phyloP scores from a whole-genome alignment of 2,797 vertebrate species.

The Amphiprion clarkii region DNA sequence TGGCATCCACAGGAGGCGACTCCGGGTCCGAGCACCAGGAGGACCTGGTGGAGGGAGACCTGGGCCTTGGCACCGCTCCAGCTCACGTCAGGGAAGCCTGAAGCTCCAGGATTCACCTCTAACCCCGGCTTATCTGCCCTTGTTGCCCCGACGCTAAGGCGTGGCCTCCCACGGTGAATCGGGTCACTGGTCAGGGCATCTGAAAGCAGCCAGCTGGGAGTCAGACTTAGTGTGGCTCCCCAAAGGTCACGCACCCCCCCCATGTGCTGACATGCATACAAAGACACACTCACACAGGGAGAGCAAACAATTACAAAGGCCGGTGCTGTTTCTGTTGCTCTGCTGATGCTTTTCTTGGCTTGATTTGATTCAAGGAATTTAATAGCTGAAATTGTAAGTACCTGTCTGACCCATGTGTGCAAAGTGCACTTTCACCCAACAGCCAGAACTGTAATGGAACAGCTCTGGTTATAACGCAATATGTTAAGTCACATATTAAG shows the following conservation, averaged over 20 bases:
- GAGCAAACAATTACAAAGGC: constrained; percentile 31
- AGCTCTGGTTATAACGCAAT: constrained; percentile 11
- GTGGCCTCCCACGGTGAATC: constrained; percentile 46
- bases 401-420: neutral
- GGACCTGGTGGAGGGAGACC: constrained; percentile 88
- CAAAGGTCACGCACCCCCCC: constrained; percentile 50
- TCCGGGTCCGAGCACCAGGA: constrained; percentile 71
- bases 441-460: neutral
- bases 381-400: neutral
- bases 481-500: constrained; percentile 21
- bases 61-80: constrained; percentile 83
- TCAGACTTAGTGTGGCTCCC: constrained; percentile 31
- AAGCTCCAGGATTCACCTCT: constrained; percentile 44
- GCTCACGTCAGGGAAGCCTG: constrained; percentile 45
- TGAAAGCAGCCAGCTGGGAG: constrained; percentile 43
- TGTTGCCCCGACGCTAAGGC: constrained; percentile 24
- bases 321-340: constrained; percentile 33
- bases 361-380: constrained; percentile 30
- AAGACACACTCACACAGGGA: constrained; percentile 28
- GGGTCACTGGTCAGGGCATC: constrained; percentile 53
- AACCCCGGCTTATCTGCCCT: constrained; percentile 45
- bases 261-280: constrained; percentile 46
- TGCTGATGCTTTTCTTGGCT: constrained; percentile 20
- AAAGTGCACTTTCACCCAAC: constrained; percentile 9
- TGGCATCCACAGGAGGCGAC: neutral